Evolutionary conservation across 1,140 invertebrate species (phyloP).

Genomic region (Propsilocerus akamusi): DNA sequence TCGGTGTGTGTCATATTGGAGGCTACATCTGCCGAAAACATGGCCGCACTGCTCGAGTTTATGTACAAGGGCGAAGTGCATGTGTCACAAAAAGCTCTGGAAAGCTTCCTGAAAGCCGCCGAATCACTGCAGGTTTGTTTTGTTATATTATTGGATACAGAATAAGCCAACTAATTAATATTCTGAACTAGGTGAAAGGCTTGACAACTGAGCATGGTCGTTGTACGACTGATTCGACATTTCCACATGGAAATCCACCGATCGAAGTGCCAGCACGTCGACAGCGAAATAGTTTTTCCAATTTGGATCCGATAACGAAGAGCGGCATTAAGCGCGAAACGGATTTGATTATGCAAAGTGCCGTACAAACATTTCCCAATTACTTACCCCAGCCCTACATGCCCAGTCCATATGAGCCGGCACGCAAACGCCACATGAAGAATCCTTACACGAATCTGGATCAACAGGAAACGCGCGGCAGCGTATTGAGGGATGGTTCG

Average conservation of each 20-base stretch:
- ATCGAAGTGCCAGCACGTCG: constrained; percentile 17
- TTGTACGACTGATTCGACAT: constrained; percentile 44
- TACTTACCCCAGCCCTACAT: constrained; percentile 22
- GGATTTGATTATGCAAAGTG: background rate
- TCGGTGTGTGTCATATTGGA: constrained; percentile 71
- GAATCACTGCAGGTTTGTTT: constrained; percentile 64
- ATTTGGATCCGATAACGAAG: background rate
- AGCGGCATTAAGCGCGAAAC: background rate
- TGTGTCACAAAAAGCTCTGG: constrained; percentile 72
- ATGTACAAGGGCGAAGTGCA: constrained; percentile 89
- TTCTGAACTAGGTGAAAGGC: constrained; percentile 44
- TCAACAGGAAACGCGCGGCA: constrained; percentile 22
- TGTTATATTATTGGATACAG: background rate
- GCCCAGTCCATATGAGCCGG: constrained; percentile 20
- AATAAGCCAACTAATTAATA: background rate
- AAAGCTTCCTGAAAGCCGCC: constrained; percentile 75
- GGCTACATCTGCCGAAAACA: constrained; percentile 69
- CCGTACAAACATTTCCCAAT: constrained; percentile 11
- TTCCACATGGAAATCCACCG: constrained; percentile 25
- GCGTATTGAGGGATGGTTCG: constrained; percentile 24
- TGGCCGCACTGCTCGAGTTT: constrained; percentile 76
- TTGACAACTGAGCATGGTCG: constrained; percentile 60
- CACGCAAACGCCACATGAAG: constrained; percentile 29
- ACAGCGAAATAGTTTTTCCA: constrained; percentile 20
- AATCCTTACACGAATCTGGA: constrained; percentile 24